These are phyloP conservation scores for Ranitomeya variabilis DNA, from an alignment of 2,113 vertebrate genomes.

Conservation along the genomic window DNA sequence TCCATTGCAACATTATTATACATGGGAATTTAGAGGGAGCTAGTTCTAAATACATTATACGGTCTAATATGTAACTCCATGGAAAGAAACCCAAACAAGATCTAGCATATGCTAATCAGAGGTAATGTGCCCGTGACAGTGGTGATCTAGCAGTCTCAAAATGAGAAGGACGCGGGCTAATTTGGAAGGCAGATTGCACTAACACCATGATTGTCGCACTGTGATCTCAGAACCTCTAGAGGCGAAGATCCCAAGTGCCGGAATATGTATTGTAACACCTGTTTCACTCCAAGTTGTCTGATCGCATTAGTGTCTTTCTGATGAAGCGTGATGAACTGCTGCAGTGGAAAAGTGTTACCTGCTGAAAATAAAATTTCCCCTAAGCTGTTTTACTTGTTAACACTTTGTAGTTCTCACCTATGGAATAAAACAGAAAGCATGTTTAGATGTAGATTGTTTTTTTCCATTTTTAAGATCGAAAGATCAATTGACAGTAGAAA, in stretches of 20 bases:
- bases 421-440: neutral
- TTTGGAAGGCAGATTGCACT: slow-evolving; percentile 47
- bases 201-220: slow-evolving; percentile 39
- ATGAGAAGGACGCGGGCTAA: slow-evolving; percentile 15
- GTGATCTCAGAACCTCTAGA: slow-evolving; percentile 41
- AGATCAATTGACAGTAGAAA: neutral
- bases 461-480: neutral
- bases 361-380: slow-evolving; percentile 56
- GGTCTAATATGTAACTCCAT: neutral
- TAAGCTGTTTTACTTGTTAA: slow-evolving; percentile 47
- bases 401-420: slow-evolving; percentile 18
- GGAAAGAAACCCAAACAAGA: neutral
- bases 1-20: slow-evolving; percentile 6
- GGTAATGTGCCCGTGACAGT: neutral
- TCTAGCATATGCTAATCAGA: slow-evolving; percentile 2
- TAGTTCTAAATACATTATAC: neutral
- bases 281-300: slow-evolving; percentile 56
- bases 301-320: slow-evolving; percentile 54
- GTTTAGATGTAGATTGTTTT: neutral
- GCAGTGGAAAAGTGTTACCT: slow-evolving; percentile 55
- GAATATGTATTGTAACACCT: slow-evolving; percentile 57
- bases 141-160: neutral
- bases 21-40: neutral
- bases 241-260: slow-evolving; percentile 54
- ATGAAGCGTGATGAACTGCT: slow-evolving; percentile 50